A percentile compares a stretch with the other conserved stretches of the same genome.
These are phyloP conservation scores for Limanda limanda DNA, from an alignment of 2,113 vertebrate genomes.

Conservation along the genomic window DNA sequence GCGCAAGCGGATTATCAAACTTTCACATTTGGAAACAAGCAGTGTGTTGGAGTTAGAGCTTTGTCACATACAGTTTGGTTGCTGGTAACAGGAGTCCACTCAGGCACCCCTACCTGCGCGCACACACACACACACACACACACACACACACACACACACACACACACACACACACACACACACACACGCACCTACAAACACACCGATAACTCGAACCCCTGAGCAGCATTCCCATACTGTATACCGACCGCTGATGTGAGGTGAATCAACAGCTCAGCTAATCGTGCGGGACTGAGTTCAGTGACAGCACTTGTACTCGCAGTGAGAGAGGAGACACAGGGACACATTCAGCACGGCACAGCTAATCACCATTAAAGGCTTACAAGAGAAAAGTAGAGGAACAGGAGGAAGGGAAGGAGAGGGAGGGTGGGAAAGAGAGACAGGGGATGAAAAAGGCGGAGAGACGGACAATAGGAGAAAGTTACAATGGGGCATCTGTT, in stretches of 20 bases:
- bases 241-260: conserved; percentile 63
- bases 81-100: conserved; percentile 44
- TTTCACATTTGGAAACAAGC: conserved; percentile 58
- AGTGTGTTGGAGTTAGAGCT: conserved; percentile 47
- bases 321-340: conserved; percentile 59
- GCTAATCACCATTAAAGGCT: conserved; percentile 73
- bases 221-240: conserved; percentile 27
- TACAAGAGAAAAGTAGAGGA: conserved; percentile 43
- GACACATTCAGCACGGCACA: conserved; percentile 49
- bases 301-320: conserved; percentile 59
- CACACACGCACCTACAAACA: not conserved
- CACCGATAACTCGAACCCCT: not conserved
- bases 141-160: not conserved
- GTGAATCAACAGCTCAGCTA: conserved; percentile 53
- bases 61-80: conserved; percentile 8
- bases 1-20: conserved; percentile 57
- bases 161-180: not conserved
- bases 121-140: not conserved
- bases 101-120: not conserved
- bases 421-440: conserved; percentile 28
- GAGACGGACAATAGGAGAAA: conserved; percentile 34
- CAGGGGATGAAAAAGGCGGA: conserved; percentile 4
- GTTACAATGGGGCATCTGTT: conserved; percentile 61
- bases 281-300: conserved; percentile 64
- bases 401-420: conserved; percentile 19